Percentiles rank a stretch among this genome's conserved stretches.
Evolutionary conservation across 2,888 invertebrate genomes (phyloP).

Genomic region (Phyllotreta striolata): DNA sequence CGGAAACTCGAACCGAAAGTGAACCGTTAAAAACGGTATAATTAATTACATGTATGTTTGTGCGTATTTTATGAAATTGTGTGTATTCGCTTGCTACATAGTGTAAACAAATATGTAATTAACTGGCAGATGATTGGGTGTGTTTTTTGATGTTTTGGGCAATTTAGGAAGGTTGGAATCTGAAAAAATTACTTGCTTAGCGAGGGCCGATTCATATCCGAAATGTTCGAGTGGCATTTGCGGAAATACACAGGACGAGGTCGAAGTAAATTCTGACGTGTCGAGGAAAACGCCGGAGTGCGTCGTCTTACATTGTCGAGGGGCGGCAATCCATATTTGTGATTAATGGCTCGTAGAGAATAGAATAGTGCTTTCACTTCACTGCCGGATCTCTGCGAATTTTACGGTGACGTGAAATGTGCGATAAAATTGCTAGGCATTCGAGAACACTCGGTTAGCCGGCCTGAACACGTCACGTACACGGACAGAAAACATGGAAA

Average conservation of each 20-base stretch:
- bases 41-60: too few species aligned
- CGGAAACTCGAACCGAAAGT: too few species aligned
- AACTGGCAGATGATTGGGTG: too few species aligned
- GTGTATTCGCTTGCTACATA: too few species aligned
- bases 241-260: conserved; percentile 11
- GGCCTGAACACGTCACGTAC: conserved; percentile 12
- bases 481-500: conserved; percentile 7
- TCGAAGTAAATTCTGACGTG: conserved; percentile 28
- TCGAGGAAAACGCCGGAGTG: conserved; percentile 27
- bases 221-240: conserved; percentile 15
- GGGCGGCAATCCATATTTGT: conserved; percentile 51
- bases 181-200: too few species aligned
- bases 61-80: too few species aligned
- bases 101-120: too few species aligned
- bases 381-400: conserved; percentile 46
- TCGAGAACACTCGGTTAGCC: conserved; percentile 18
- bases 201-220: neutral
- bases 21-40: too few species aligned
- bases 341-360: conserved; percentile 51
- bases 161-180: too few species aligned
- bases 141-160: too few species aligned
- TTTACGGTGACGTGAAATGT: conserved; percentile 47
- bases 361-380: conserved; percentile 51
- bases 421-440: conserved; percentile 43
- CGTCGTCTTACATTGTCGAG: conserved; percentile 47